Conservation (phyloP, 1,140 invertebrate species). For the Thalassaphorura encarpata region DNA sequence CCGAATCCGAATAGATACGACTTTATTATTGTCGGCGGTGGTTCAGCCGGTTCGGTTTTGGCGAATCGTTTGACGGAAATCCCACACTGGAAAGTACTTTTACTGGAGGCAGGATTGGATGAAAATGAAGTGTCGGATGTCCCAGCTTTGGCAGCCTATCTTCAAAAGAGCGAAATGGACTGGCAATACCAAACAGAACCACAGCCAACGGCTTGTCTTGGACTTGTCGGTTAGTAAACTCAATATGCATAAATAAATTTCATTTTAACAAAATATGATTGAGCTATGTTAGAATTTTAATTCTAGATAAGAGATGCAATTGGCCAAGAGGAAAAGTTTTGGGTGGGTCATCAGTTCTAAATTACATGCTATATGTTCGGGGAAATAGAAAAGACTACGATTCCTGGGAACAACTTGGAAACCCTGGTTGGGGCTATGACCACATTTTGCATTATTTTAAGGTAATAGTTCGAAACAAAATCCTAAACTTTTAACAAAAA, state of each 20-base stretch:
- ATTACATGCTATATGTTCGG: slow-evolving; percentile 94
- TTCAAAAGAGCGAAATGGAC: slow-evolving; percentile 76
- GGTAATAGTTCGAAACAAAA: slow-evolving; percentile 28
- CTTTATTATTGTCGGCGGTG: slow-evolving; percentile 83
- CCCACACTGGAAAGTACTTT: slow-evolving; percentile 67
- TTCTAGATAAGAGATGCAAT: slow-evolving; percentile 52
- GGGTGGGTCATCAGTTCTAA: slow-evolving; percentile 75
- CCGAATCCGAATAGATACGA: slow-evolving; percentile 53
- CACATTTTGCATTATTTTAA: slow-evolving; percentile 83
- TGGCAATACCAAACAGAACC: slow-evolving; percentile 90
- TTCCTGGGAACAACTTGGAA: slow-evolving; percentile 79
- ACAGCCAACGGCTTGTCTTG: slow-evolving; percentile 67
- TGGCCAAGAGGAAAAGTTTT: slow-evolving; percentile 74
- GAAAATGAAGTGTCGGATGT: slow-evolving; percentile 84
- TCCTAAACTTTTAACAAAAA: slow-evolving; percentile 33
- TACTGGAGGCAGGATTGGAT: slow-evolving; percentile 82
- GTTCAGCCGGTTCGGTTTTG: slow-evolving; percentile 87
- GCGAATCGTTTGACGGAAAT: slow-evolving; percentile 68
- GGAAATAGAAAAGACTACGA: slow-evolving; percentile 92
- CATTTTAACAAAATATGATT: not conserved
- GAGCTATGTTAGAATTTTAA: not conserved
- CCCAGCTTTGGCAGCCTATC: slow-evolving; percentile 70
- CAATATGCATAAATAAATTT: not conserved
- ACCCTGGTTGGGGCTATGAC: slow-evolving; percentile 81
- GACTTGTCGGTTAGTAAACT: slow-evolving; percentile 42